These are phyloP conservation scores for Bufotes viridis DNA, from an alignment of 2,797 vertebrate species.

Conservation along the genomic window DNA sequence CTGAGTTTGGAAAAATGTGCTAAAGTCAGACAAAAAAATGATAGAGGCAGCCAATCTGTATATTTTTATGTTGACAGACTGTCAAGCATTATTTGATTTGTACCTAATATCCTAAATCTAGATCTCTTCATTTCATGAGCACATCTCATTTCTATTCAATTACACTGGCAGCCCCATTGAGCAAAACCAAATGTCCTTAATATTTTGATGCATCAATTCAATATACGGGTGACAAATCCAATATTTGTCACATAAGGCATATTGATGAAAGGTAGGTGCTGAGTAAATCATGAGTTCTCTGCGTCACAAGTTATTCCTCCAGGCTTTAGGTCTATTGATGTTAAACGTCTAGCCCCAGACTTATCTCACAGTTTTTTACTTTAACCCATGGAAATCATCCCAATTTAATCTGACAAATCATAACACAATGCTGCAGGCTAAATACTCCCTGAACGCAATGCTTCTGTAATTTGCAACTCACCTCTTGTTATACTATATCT, in stretches of 20 bases:
- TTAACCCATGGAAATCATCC: conserved; percentile 37
- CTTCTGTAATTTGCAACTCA: conserved; percentile 19
- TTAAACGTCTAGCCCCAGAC: conserved; percentile 41
- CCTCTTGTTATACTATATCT: conserved; percentile 13
- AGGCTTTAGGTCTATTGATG: conserved; percentile 1
- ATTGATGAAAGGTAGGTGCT: neutral
- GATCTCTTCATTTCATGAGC: conserved; percentile 37
- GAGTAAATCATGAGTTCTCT: conserved; percentile 36
- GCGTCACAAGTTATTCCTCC: conserved; percentile 37
- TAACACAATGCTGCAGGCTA: conserved; percentile 23
- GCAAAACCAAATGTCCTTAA: conserved; percentile 22
- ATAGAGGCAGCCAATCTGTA: conserved; percentile 9
- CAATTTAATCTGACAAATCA: conserved; percentile 46
- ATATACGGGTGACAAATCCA: conserved; percentile 53
- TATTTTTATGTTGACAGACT: conserved; percentile 40
- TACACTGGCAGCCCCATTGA: conserved; percentile 44
- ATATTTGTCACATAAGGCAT: conserved; percentile 47
- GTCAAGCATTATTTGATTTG: conserved; percentile 46
- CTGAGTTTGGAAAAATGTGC: neutral
- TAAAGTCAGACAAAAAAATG: conserved; percentile 18
- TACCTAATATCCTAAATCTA: conserved; percentile 27
- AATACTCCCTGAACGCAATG: conserved; percentile 3
- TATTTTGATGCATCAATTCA: conserved; percentile 45
- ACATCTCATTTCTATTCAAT: conserved; percentile 44
- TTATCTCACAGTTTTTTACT: conserved; percentile 22